phyloP scores from a whole-genome alignment of 2,888 invertebrate genomes.

The Lutraria lutraria region DNA sequence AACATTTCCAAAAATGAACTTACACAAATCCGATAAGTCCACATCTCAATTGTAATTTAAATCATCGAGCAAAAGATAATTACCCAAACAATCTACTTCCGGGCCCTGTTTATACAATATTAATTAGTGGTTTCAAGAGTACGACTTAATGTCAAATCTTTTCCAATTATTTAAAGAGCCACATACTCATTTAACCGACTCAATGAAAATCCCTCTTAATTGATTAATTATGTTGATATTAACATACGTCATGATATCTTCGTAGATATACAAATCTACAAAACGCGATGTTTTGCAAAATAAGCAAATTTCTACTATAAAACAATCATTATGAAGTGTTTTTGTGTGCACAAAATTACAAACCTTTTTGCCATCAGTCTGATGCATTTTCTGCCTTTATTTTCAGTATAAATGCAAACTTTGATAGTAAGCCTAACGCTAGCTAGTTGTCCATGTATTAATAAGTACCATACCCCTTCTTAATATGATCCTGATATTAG shows the following conservation, averaged over 20 bases:
- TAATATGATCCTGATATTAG: too few relatives aligned
- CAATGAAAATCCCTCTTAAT: conserved; percentile 17
- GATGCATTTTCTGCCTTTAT: too few relatives aligned
- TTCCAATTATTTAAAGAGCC: neutral
- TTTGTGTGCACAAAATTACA: too few relatives aligned
- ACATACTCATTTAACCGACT: neutral
- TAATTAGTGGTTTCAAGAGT: neutral
- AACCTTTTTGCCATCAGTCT: too few relatives aligned
- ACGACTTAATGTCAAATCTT: neutral
- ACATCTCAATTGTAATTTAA: conserved; percentile 18
- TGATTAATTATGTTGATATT: conserved; percentile 21
- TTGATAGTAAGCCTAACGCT: too few relatives aligned
- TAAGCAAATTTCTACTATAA: neutral
- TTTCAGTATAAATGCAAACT: too few relatives aligned
- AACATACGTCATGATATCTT: neutral
- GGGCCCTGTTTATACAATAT: neutral
- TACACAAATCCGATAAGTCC: neutral
- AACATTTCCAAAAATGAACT: conserved; percentile 14
- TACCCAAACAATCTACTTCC: conserved; percentile 9
- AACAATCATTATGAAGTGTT: neutral
- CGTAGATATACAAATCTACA: neutral
- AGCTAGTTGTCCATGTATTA: too few relatives aligned
- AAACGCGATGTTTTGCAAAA: neutral
- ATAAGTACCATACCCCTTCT: too few relatives aligned
- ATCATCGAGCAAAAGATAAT: neutral